Evolutionary conservation across 2,888 invertebrate species (phyloP).

Genomic region (Deilephila porcellus): DNA sequence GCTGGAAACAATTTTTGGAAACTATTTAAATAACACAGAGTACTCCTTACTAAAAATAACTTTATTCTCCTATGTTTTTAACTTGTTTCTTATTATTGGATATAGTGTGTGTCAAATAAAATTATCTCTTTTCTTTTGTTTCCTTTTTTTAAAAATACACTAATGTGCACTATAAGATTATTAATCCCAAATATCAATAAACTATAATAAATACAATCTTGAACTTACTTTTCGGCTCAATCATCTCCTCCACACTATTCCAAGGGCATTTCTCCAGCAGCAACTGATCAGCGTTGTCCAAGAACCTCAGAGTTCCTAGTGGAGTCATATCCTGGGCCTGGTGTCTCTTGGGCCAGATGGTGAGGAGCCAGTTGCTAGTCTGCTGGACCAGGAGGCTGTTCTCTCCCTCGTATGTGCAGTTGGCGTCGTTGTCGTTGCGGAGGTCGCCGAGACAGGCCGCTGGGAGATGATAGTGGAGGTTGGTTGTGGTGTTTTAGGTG

Average conservation of each 20-base stretch:
- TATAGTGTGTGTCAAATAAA: too few species aligned
- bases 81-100: too few species aligned
- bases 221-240: slow-evolving; percentile 81
- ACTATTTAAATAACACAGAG: neutral
- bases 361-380: slow-evolving; percentile 93
- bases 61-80: too few species aligned
- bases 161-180: too few species aligned
- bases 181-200: too few species aligned
- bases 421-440: slow-evolving; percentile 93
- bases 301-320: slow-evolving; percentile 87
- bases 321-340: slow-evolving; percentile 83
- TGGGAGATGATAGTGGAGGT: slow-evolving; percentile 51
- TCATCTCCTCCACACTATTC: slow-evolving; percentile 74
- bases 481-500: neutral
- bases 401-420: slow-evolving; percentile 96
- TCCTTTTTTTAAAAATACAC: too few species aligned
- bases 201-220: slow-evolving; percentile 17
- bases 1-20: too few species aligned
- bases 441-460: slow-evolving; percentile 90
- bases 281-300: slow-evolving; percentile 82
- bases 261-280: slow-evolving; percentile 82
- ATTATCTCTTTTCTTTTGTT: too few species aligned
- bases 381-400: slow-evolving; percentile 95
- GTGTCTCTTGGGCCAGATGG: slow-evolving; percentile 81
- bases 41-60: too few species aligned